phyloP scores from a whole-genome alignment of 1,140 invertebrate species.

The Scaptomyza hsui region DNA sequence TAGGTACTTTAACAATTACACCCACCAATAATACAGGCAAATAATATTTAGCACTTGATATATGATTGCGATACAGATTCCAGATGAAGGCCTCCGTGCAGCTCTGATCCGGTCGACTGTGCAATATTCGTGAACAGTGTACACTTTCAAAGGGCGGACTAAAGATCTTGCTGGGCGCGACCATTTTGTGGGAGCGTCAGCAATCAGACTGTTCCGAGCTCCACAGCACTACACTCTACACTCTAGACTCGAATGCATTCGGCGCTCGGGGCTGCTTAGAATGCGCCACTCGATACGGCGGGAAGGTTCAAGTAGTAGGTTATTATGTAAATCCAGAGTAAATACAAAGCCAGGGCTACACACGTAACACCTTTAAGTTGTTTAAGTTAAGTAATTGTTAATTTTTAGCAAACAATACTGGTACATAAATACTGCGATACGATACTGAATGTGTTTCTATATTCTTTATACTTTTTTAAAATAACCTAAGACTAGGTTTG shows the following conservation, averaged over 20 bases:
- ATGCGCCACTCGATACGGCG: background rate
- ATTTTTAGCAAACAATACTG: no score
- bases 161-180: conserved; percentile 53
- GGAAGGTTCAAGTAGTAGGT: conserved; percentile 34
- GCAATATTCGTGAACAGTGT: conserved; percentile 44
- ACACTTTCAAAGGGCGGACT: conserved; percentile 35
- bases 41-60: conserved; percentile 63
- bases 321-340: conserved; percentile 37
- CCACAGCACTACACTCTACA: background rate
- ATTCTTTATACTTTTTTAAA: no score
- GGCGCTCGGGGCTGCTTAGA: background rate
- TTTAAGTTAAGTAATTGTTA: no score
- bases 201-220: conserved; percentile 16
- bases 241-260: background rate
- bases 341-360: background rate
- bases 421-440: no score
- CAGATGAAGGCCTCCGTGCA: conserved; percentile 53
- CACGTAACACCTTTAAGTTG: no score
- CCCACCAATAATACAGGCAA: conserved; percentile 58
- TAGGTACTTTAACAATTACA: background rate
- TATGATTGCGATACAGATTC: conserved; percentile 60
- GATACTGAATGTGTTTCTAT: no score
- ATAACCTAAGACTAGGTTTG: no score
- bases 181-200: conserved; percentile 43
- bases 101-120: conserved; percentile 44